These are phyloP conservation scores for Chondrilla cf. caribensis DNA, from an alignment of 37 sponge, comb jelly and placozoan species.

Conservation along the genomic window DNA sequence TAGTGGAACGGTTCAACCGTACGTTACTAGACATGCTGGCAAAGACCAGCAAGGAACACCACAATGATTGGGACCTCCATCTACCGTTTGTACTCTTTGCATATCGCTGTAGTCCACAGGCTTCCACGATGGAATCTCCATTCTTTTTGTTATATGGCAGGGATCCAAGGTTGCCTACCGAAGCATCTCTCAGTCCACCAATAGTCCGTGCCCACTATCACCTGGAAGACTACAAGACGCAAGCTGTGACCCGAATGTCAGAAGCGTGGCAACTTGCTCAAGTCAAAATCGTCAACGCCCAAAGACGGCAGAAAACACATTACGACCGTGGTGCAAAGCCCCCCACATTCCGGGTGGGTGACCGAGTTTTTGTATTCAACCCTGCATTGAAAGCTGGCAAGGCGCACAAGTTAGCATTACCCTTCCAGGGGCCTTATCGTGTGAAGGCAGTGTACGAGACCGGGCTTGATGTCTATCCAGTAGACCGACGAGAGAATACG, in stretches of 20 bases:
- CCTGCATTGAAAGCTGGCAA: slow-evolving; percentile 7
- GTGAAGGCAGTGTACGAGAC: neutral
- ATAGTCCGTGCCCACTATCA: neutral
- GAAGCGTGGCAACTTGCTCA: slow-evolving; percentile 25
- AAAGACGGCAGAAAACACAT: slow-evolving; percentile 6
- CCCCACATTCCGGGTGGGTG: neutral
- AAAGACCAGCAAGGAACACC: neutral
- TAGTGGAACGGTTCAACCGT: slow-evolving; percentile 47
- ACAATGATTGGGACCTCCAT: slow-evolving; percentile 21
- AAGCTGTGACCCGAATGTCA: neutral
- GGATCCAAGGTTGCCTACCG: slow-evolving; percentile 12
- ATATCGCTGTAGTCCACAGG: slow-evolving; percentile 16
- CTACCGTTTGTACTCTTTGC: slow-evolving; percentile 41
- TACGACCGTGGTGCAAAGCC: neutral
- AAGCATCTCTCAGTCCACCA: neutral
- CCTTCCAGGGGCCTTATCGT: slow-evolving; percentile 32
- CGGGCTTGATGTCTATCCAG: neutral
- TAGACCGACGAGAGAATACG: neutral
- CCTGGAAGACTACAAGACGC: slow-evolving; percentile 13
- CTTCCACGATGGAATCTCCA: slow-evolving; percentile 22
- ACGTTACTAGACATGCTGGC: slow-evolving; percentile 3
- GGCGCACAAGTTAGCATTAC: slow-evolving; percentile 31
- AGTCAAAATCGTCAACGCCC: neutral
- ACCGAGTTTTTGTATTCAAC: slow-evolving; percentile 11
- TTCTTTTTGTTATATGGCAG: slow-evolving; percentile 33